Conservation (phyloP, 2,113 vertebrate genomes). For the Microcebus jonahi region DNA sequence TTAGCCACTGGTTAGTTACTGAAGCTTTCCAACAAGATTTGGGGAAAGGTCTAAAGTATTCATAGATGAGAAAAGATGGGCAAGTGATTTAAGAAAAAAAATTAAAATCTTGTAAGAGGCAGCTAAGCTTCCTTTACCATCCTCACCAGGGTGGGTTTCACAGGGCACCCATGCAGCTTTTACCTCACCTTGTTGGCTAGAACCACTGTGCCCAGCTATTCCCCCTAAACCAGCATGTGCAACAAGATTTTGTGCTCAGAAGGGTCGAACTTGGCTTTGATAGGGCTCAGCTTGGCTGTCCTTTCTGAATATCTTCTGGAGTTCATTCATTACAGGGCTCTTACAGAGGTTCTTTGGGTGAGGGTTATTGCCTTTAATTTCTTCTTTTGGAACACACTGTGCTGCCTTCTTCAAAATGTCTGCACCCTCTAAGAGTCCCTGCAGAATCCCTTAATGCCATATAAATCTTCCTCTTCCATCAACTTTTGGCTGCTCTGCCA, state of each 20-base stretch:
- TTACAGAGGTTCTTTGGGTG: slow-evolving; percentile 94
- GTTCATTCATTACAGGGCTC: slow-evolving; percentile 92
- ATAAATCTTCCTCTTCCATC: slow-evolving; percentile 93
- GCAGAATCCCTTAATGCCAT: slow-evolving; percentile 94
- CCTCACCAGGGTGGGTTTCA: slow-evolving; percentile 91
- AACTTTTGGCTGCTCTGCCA: slow-evolving; percentile 91
- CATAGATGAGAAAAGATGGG: slow-evolving; percentile 54
- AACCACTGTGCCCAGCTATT: slow-evolving; percentile 89
- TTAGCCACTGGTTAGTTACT: slow-evolving; percentile 21
- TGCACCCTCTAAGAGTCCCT: slow-evolving; percentile 94
- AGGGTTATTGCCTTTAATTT: slow-evolving; percentile 89
- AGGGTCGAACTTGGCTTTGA: slow-evolving; percentile 91
- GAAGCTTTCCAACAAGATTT: slow-evolving; percentile 17
- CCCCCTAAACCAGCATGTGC: slow-evolving; percentile 88
- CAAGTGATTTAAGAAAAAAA: neutral
- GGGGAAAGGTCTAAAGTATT: slow-evolving; percentile 54
- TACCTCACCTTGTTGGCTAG: slow-evolving; percentile 93
- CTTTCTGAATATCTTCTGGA: slow-evolving; percentile 93
- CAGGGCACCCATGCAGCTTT: slow-evolving; percentile 91
- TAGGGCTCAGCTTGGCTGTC: slow-evolving; percentile 90
- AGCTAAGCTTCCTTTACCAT: slow-evolving; percentile 89
- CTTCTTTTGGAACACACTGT: slow-evolving; percentile 91
- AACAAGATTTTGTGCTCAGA: slow-evolving; percentile 92
- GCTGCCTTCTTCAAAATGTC: slow-evolving; percentile 95
- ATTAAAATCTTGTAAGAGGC: neutral